Percentiles rank a stretch among this genome's conserved stretches.
These are phyloP conservation scores for Staurois parvus DNA, from an alignment of 2,797 vertebrate genomes.

Conservation along the genomic window DNA sequence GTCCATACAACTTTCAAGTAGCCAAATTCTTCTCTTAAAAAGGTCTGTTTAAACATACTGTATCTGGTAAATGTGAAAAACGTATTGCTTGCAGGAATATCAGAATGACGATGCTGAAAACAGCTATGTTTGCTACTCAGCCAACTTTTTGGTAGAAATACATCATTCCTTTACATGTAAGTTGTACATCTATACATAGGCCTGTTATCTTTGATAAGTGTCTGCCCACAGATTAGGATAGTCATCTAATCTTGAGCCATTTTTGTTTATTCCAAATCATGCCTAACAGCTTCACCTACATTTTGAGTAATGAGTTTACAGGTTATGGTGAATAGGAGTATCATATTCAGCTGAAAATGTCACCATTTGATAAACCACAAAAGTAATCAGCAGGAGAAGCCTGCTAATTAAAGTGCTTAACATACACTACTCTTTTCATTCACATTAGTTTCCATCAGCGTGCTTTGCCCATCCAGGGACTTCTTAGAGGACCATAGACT, in stretches of 20 bases:
- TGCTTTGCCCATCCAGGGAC: neutral
- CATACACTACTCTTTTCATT: neutral
- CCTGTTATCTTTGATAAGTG: neutral
- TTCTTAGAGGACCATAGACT: conserved; percentile 78
- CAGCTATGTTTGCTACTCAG: too few relatives aligned
- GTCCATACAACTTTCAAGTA: too few relatives aligned
- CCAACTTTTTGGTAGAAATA: too few relatives aligned
- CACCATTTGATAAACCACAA: neutral
- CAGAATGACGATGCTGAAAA: too few relatives aligned
- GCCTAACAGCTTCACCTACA: neutral
- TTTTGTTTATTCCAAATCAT: neutral
- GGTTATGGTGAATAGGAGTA: neutral
- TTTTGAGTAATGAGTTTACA: neutral
- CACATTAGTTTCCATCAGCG: neutral
- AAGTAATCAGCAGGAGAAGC: neutral
- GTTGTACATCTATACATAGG: neutral
- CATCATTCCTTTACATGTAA: neutral
- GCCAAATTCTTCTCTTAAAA: too few relatives aligned
- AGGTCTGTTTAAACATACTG: too few relatives aligned
- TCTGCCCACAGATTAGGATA: too few relatives aligned
- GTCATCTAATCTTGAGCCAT: neutral
- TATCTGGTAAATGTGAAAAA: too few relatives aligned
- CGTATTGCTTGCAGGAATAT: too few relatives aligned
- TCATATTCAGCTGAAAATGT: neutral
- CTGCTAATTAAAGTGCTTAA: neutral